Conservation (phyloP, 2,113 vertebrate genomes). For the Sorex fumeus region DNA sequence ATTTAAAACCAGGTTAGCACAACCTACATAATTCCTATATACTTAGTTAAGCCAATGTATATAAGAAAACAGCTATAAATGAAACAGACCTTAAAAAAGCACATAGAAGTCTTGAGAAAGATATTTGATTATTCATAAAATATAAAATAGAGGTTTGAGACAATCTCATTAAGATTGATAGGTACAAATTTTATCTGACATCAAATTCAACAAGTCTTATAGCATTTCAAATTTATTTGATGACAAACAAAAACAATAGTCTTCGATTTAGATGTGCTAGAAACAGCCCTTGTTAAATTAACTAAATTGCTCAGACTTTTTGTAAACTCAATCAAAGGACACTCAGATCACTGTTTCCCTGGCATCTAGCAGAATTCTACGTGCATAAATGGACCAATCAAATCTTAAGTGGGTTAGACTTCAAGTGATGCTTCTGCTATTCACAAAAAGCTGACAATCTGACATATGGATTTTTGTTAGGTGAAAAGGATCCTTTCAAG, state of each 20-base stretch:
- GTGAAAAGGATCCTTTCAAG: conserved; percentile 28
- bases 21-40: conserved; percentile 10
- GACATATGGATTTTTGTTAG: conserved; percentile 6
- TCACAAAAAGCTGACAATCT: conserved; percentile 52
- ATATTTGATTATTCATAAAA: neutral
- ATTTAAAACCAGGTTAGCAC: neutral
- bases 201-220: conserved; percentile 28
- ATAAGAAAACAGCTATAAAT: neutral
- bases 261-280: neutral
- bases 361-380: neutral
- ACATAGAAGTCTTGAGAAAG: conserved; percentile 8
- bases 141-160: conserved; percentile 15
- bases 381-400: conserved; percentile 19
- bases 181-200: neutral
- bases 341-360: neutral
- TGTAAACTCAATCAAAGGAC: neutral
- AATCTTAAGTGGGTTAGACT: neutral
- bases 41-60: neutral
- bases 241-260: conserved; percentile 10
- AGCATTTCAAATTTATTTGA: conserved; percentile 23
- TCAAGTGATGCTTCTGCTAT: conserved; percentile 15
- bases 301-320: neutral
- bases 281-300: neutral
- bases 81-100: neutral
- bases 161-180: conserved; percentile 7